Base-by-base conservation (phyloP, 1,140 invertebrate genomes). In the Drosophila suzukii region DNA sequence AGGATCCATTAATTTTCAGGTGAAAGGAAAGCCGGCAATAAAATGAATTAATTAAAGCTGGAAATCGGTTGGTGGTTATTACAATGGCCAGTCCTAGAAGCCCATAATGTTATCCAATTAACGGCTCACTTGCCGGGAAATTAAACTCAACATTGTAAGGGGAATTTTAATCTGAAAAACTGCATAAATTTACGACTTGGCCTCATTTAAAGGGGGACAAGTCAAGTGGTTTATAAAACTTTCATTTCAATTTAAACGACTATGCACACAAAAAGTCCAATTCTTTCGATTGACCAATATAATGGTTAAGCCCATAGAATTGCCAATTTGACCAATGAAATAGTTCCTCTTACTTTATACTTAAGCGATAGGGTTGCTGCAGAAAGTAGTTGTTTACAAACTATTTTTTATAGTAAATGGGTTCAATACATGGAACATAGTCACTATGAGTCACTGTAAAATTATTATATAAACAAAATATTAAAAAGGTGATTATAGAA, bases 1-100 rank as follows among this genome's bases (percentile, higher is more conserved):
- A 34, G 65, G 32, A 34, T 30, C 50, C 53, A 49, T 58, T 71
- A 38, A 57, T 43, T 41, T 24, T 30, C 51, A 47, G 68, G 68
- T 58, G 36, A 20, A 12, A 11, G 30, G 36, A 43, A 50, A 27
- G 43, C 2, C 36, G 46, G 51, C 67, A 30, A 50, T 72, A 70
- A 72, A 72, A 71, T 71, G 51, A 71, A 58, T 71, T 70, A 49
- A 71, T 71, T 71, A 71, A 58, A 24, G n/a, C 51, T 36, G 68
- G 6, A 34, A 20, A 70, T 49, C 44, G 44, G 44, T 50, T 53
- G 66, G 41, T 32, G 32, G 50, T 57, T 49, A 71, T 56, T 44
- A 38, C 43, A 57, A 71, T 58, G 44, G 36, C 36, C 38, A 41
- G 39, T 71, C 30, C 17, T 24, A 67, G 65, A 41, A 71, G 12